phyloP scores from a whole-genome alignment of 2,888 invertebrate species.

The Heliconius cydno region DNA sequence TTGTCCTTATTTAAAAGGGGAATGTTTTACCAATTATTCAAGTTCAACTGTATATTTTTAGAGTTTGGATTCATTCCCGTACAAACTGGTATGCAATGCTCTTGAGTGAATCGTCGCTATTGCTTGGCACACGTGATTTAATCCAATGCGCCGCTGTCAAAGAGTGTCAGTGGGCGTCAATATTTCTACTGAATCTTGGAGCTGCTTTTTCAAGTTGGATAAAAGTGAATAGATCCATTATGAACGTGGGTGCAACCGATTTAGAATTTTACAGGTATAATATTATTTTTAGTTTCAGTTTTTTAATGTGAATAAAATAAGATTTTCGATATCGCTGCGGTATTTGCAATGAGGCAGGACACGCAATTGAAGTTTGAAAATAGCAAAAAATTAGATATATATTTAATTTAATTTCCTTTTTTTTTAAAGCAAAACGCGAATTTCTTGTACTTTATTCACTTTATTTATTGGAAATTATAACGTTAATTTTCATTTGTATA shows the following conservation, averaged over 20 bases:
- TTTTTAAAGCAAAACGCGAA: no score
- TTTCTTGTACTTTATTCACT: no score
- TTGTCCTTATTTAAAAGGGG: background rate
- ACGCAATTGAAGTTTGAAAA: no score
- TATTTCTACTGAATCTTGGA: constrained; percentile 62
- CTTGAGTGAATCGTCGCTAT: constrained; percentile 64
- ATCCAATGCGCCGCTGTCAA: constrained; percentile 62
- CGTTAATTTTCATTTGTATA: no score
- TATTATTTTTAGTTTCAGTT: background rate
- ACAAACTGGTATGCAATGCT: constrained; percentile 67
- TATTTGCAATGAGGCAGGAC: no score
- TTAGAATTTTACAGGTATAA: constrained; percentile 51
- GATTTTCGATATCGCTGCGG: no score
- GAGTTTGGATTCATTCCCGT: constrained; percentile 71
- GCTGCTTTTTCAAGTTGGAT: constrained; percentile 66
- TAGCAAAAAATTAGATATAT: no score
- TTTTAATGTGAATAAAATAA: no score
- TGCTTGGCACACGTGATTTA: constrained; percentile 66
- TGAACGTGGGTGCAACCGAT: constrained; percentile 51
- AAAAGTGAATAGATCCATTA: constrained; percentile 56
- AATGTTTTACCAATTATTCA: background rate
- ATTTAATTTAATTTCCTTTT: no score
- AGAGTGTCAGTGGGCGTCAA: constrained; percentile 71
- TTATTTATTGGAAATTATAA: no score
- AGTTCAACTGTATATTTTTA: constrained; percentile 44